These are phyloP conservation scores for Synanthedon vespiformis DNA, from an alignment of 2,888 invertebrate species.

Conservation along the genomic window DNA sequence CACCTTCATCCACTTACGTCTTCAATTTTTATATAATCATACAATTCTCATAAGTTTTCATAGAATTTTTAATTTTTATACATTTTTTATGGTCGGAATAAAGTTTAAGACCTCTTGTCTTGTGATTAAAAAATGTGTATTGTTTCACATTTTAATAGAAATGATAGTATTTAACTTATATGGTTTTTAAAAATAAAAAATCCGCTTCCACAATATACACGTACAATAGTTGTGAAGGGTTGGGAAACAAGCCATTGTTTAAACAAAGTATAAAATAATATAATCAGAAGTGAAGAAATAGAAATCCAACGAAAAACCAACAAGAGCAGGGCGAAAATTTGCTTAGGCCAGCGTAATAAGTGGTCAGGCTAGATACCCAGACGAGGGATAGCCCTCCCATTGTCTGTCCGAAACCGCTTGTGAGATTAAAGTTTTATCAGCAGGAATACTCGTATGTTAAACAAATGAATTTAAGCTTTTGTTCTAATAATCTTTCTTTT, in stretches of 20 bases:
- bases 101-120: too few species aligned
- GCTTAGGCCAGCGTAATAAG: constrained; percentile 70
- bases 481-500: too few species aligned
- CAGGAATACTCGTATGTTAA: background rate
- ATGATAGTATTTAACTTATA: too few species aligned
- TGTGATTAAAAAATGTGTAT: too few species aligned
- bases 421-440: constrained; percentile 18
- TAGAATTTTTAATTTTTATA: too few species aligned
- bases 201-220: constrained; percentile 16
- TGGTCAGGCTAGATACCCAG: constrained; percentile 48
- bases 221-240: constrained; percentile 67
- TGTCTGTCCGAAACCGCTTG: constrained; percentile 34
- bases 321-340: constrained; percentile 61
- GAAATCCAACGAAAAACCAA: constrained; percentile 67
- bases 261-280: constrained; percentile 68
- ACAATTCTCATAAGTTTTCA: too few species aligned
- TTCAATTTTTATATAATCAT: too few species aligned
- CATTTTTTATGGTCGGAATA: too few species aligned
- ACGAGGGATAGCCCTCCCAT: constrained; percentile 30
- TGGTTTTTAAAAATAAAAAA: too few species aligned
- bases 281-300: constrained; percentile 71
- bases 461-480: background rate
- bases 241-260: constrained; percentile 54
- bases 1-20: too few species aligned
- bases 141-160: too few species aligned